Base-by-base conservation (phyloP, 2,113 vertebrate genomes). In the Pachyramphus minor region DNA sequence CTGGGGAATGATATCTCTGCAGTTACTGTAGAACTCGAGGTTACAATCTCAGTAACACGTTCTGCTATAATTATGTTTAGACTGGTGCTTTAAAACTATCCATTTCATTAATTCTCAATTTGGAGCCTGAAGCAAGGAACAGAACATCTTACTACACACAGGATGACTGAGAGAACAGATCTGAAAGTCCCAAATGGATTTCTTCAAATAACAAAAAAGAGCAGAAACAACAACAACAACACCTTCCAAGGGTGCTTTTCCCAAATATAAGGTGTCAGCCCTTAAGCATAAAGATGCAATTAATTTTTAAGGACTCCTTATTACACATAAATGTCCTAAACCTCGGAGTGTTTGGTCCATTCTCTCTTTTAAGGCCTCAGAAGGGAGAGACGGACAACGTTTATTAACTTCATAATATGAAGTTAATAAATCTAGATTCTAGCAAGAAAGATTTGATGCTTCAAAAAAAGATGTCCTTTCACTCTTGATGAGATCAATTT, bases 351-450 rank as follows among this genome's bases (percentile, higher is more conserved):
- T 74, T 91, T 25, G 23, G 58, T 37, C 52, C 44, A 75, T 73
- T 89, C 58, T 45, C 49, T 72, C 35, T 20, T 85, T 84, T 83
- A 88, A 87, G n/a, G 58, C 53, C 37, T 84, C 71, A 79, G 49
- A 91, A 81, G 14, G 56, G 47, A 90, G 44, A 80, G 52, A 74
- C 68, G 22, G 17, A 78, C 77, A 90, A 88, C 75, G 71, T 92
- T 85, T 90, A 87, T 87, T 87, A 80, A 78, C 52, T 78, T 88
- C 35, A 71, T 80, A 74, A 55, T 35, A 9, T 67, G 60, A 95
- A 92, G 66, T 75, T 91, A 95, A 84, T 92, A 95, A 86, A 84
- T 86, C 83, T 87, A 79, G 87, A 82, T 87, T 91, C 68, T 41
- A 87, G 56, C 24, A 79, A 82, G 87, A 81, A 87, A 87, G 66